phyloP scores from a whole-genome alignment of 1,140 invertebrate genomes.

The Aphis gossypii region DNA sequence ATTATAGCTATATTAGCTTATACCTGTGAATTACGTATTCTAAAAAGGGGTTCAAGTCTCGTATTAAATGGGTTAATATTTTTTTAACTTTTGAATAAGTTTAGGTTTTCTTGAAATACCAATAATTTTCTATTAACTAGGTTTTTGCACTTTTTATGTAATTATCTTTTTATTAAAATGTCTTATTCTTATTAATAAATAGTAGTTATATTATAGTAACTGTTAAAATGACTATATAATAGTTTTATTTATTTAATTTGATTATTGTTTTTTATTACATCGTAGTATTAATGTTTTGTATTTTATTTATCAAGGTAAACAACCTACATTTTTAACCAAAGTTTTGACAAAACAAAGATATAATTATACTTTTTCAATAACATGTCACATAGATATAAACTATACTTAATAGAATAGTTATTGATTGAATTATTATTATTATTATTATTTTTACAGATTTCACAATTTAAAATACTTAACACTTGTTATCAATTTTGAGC shows the following conservation, averaged over 20 bases:
- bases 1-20: background rate
- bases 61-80: background rate
- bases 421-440: background rate
- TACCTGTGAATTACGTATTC: rapidly evolving
- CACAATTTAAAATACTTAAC: background rate
- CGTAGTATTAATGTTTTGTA: background rate
- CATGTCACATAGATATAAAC: background rate
- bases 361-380: too few species aligned
- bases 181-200: too few species aligned
- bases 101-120: background rate
- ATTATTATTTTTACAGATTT: background rate
- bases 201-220: too few species aligned
- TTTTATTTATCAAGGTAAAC: background rate
- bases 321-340: background rate
- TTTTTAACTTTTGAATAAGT: background rate
- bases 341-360: background rate
- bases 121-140: background rate
- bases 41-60: background rate
- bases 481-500: background rate
- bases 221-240: background rate
- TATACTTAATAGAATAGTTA: background rate
- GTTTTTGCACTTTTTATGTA: background rate
- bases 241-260: background rate
- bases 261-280: background rate
- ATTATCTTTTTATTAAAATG: background rate